Conservation (phyloP, 2,888 invertebrate species). For the Rosalia funebris region DNA sequence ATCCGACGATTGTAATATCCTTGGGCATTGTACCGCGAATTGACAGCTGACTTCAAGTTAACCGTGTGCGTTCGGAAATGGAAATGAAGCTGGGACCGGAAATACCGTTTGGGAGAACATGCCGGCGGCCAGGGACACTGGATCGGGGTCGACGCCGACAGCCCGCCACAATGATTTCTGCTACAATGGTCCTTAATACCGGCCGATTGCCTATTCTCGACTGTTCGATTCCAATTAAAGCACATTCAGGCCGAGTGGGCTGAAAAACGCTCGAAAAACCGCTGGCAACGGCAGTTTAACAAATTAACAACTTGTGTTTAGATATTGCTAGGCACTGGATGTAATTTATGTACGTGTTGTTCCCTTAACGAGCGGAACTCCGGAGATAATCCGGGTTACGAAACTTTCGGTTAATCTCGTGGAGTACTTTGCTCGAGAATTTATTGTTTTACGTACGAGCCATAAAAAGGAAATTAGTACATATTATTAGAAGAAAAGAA, state of each 20-base stretch:
- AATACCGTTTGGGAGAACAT: slow-evolving; percentile 16
- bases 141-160: neutral
- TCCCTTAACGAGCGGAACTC: slow-evolving; percentile 8
- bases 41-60: slow-evolving; percentile 18
- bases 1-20: too few species aligned
- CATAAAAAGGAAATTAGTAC: too few species aligned
- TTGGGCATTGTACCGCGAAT: slow-evolving; percentile 12
- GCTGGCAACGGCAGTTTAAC: slow-evolving; percentile 35
- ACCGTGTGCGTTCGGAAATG: slow-evolving; percentile 20
- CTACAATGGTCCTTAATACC: slow-evolving; percentile 43
- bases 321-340: slow-evolving; percentile 29
- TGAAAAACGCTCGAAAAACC: slow-evolving; percentile 29
- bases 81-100: slow-evolving; percentile 21
- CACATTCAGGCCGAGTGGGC: slow-evolving; percentile 32
- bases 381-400: slow-evolving; percentile 35
- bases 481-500: too few species aligned
- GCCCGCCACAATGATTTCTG: slow-evolving; percentile 24
- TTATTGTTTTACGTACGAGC: neutral
- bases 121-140: neutral
- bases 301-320: slow-evolving; percentile 41
- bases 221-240: slow-evolving; percentile 43
- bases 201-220: slow-evolving; percentile 23
- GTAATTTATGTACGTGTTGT: slow-evolving; percentile 9
- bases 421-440: neutral
- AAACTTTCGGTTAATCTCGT: slow-evolving; percentile 8